Conservation (phyloP, 2,113 vertebrate species). For the Ifrita kowaldi region DNA sequence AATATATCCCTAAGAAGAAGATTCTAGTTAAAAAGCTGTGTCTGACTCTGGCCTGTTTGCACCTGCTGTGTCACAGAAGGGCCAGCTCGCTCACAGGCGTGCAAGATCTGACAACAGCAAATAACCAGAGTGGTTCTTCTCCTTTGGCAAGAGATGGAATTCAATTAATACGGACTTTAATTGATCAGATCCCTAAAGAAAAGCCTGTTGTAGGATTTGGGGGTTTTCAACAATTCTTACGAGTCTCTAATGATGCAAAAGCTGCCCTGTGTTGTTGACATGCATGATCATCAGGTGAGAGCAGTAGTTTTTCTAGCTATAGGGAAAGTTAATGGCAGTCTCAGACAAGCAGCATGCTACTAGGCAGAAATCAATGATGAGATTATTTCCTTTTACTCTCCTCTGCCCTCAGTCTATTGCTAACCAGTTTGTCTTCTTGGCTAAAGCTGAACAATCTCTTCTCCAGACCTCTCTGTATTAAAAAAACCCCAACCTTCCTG, state of each 20-base stretch:
- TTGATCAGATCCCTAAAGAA: background rate
- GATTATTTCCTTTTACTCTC: background rate
- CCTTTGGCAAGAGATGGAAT: background rate
- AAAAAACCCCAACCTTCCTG: background rate
- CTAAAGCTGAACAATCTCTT: background rate
- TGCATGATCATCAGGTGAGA: background rate
- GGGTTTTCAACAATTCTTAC: background rate
- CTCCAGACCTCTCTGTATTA: background rate
- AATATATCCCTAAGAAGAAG: background rate
- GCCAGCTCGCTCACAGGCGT: background rate
- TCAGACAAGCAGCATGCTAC: background rate
- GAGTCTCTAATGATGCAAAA: background rate
- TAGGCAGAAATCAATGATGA: background rate
- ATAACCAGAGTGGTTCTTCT: background rate
- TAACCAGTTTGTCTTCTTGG: background rate
- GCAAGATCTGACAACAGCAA: background rate
- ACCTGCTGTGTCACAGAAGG: background rate
- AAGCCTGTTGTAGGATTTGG: background rate
- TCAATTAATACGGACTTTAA: background rate
- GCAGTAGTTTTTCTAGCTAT: background rate
- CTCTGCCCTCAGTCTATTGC: background rate
- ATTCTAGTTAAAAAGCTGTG: background rate
- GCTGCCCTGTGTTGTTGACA: background rate
- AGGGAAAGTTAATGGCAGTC: background rate
- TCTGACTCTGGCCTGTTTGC: background rate